Base-by-base conservation (phyloP, 1,140 invertebrate species). In the Micrasema minimum region DNA sequence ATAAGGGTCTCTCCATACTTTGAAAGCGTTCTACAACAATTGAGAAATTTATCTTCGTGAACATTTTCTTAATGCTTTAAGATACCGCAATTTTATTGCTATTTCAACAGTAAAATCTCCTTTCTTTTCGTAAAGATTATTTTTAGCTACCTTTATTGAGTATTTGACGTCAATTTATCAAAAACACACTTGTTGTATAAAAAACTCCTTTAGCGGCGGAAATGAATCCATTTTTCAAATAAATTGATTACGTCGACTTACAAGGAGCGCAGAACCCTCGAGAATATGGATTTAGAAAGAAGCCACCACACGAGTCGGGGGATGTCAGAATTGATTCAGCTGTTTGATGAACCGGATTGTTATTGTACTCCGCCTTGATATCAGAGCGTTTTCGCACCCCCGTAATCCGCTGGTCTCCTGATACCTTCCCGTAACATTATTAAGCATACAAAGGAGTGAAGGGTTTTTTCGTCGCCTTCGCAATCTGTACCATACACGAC, bases 341-440 rank as follows among this genome's bases (percentile, higher is more conserved):
- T 55, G 51, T 57, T 68, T 68, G 66, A 68, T 50, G 66, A 68
- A 68, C 37, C 51, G 53, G 53, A 55, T 68, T 68, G 50, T 68
- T 68, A 59, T 68, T 68, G 53, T 57, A 64, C 64, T 50, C 41
- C 16, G 18, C 48, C 2, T 23, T 22, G 45, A 48, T 51, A 66
- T 20, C 43, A 45, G 16, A 37, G 14, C 16, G 48, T 20, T 2
- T 31, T 38, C 64, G n/a, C 35, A 37, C 64, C 64, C 35, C 20
- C 64, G 12, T 38, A 50, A 50, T 48, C 35, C 48, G 26, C 31
- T 66, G 64, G 64, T 48, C 64, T 66, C 64, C 64, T 66, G 64
- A 51, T 66, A 66, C 64, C 48, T 66, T 14, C 23, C 64, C 45
- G 31, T 66, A 66, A 66, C 64, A 38, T 38, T 50, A 66, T 66